These are phyloP conservation scores for Hemaris fuciformis DNA, from an alignment of 2,888 invertebrate species.

Conservation along the genomic window DNA sequence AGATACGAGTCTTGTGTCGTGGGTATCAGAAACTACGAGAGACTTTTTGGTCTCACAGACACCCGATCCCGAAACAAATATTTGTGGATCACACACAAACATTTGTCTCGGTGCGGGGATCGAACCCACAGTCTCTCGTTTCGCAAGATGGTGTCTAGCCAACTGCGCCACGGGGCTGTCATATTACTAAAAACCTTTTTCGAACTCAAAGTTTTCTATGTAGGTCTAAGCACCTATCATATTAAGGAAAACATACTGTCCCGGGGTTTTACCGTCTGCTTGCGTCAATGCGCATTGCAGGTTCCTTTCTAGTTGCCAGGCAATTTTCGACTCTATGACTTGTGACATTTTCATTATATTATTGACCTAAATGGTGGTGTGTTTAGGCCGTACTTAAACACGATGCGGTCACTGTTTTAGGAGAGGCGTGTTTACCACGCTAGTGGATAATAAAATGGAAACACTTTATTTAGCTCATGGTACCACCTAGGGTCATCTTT, in stretches of 20 bases:
- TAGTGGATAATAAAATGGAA: background rate
- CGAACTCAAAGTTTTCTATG: too few species aligned
- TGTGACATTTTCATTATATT: background rate
- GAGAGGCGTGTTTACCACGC: background rate
- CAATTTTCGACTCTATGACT: background rate
- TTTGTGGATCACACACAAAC: too few species aligned
- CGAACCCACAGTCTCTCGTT: too few species aligned
- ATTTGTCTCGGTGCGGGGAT: too few species aligned
- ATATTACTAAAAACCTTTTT: too few species aligned
- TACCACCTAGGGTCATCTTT: background rate
- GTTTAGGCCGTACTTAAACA: conserved; percentile 1
- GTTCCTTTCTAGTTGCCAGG: background rate
- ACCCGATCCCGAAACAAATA: too few species aligned
- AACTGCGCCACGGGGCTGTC: too few species aligned
- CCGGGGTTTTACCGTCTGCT: background rate
- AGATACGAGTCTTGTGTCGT: too few species aligned
- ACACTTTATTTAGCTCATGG: background rate
- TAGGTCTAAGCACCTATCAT: background rate
- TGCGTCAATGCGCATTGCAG: conserved; percentile 6
- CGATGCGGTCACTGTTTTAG: background rate
- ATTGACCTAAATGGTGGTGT: background rate
- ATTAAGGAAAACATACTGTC: background rate
- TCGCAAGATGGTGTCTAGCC: too few species aligned
- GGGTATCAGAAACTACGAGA: too few species aligned
- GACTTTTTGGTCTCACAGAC: too few species aligned